Base-by-base conservation (phyloP, 2,888 invertebrate genomes). In the Clepsis dumicolana region DNA sequence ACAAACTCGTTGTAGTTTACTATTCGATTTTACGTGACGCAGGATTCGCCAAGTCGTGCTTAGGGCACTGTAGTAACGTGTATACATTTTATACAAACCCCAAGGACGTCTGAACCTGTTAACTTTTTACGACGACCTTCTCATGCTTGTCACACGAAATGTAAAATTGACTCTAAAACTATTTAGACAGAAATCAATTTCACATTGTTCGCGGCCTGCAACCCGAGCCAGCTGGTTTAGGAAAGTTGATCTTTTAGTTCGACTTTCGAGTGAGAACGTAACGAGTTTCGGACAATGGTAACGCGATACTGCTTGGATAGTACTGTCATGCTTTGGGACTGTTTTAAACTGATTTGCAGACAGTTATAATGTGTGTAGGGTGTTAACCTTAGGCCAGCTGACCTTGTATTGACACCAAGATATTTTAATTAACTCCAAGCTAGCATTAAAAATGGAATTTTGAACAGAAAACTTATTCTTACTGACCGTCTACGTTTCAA, bases 241-340 rank as follows among this genome's bases (percentile, higher is more conserved):
- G 82, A 81, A 81, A 83, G 80, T 80, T 79, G 79, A 77, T 77
- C 77, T 67, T 71, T 59, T 75, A 72, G 66, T 75, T 76, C 78
- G 70, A 74, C 73, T 75, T 75, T 74, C 73, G 65, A 60, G 59
- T 54, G 54, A 80, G 76, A 78, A 78, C 24, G 52, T 59, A 59
- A 64, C 68, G 24, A 52, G 68, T 67, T 67, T 50, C 71, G 72
- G 66, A 79, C 71, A 68, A 73, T 73, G 72, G 75, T 77, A 76
- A 81, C 29, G 21, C 60, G 70, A 80, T 61, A 79, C 61, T 32
- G 8, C n/a, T n/a, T n/a, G n/a, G n/a, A n/a, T n/a, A n/a, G n/a
- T n/a, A n/a, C 21, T 57, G 35, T 59, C 52, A 61, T 64, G 64
- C 27, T 66, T 65, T 54, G 54, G 35, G 35, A 56, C 32, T 44